Base-by-base conservation (phyloP, 1,140 invertebrate genomes). In the Meloidogyne floridensis region DNA sequence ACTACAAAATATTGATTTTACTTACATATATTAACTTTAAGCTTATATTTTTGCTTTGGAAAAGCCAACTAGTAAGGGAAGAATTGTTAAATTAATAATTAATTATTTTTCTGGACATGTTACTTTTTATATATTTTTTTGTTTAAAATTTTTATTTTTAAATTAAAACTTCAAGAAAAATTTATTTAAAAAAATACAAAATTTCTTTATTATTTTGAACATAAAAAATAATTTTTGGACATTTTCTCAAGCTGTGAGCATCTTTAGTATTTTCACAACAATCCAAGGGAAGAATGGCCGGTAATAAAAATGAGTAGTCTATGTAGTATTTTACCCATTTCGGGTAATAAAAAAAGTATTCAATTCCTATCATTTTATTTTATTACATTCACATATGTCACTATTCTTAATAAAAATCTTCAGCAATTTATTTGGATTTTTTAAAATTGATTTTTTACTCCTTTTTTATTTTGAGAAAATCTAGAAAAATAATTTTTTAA, bases 81-180 rank as follows among this genome's bases (percentile, higher is more conserved):
- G n/a, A 65, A 65, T 65, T 65, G 59, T 65, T 65, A 8, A 65
- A 65, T 65, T 65, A 65, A n/a, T 65, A n/a, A n/a, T n/a, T 65
- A 65, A 65, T 65, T 65, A 15, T n/a, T 65, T 65, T 8, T 65
- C 10, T 65, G n/a, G n/a, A n/a, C n/a, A 65, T 65, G 4, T 65
- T 65, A n/a, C 7, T n/a, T n/a, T 2, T 5, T n/a, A n/a, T 18
- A 6, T n/a, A n/a, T 65, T 65, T 65, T 65, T 65, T 65, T 13
- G 15, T n/a, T 65, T 65, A 65, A 65, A n/a, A 13, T 65, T 65
- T 65, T n/a, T 65, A 6, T n/a, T 65, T 65, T 15, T 15, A 59
- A 59, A 59, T 15, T 47, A 47, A 47, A 6, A 6, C 7, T 47
- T 47, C 47, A 47, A 47, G 4, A 47, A 47, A 47, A 47, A 54